A percentile compares a stretch with the other conserved stretches of the same genome.
phyloP scores from a whole-genome alignment of 30 jellyfish, hydroid and myxozoan species.

The Nemopilema nomurai region DNA sequence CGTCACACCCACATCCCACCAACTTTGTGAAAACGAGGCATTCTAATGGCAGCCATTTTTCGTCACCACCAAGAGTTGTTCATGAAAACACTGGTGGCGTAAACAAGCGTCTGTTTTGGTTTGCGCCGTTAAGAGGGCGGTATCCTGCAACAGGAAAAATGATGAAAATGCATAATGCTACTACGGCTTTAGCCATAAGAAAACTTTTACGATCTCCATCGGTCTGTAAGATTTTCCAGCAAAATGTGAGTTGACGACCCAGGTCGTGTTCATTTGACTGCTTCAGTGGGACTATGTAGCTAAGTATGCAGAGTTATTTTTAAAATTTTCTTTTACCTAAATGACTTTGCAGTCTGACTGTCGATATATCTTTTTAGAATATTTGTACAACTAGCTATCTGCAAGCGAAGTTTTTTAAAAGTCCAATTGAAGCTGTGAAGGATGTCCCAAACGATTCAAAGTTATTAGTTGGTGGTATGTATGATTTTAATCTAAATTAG shows the following conservation, averaged over 20 bases:
- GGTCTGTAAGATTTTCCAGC: background rate
- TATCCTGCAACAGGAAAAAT: background rate
- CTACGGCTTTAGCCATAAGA: background rate
- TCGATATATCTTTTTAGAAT: too few relatives aligned
- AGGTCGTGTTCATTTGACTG: too few relatives aligned
- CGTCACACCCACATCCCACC: background rate
- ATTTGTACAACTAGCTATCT: conserved; percentile 58
- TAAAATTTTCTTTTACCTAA: too few relatives aligned
- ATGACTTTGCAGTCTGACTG: too few relatives aligned
- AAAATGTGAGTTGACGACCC: background rate
- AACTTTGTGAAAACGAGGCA: background rate
- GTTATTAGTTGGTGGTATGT: conserved; percentile 87
- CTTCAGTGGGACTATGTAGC: too few relatives aligned
- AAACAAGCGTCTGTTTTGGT: background rate
- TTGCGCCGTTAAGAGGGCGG: background rate
- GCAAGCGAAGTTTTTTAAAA: conserved; percentile 43
- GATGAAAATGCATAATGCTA: background rate
- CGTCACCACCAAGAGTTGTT: background rate
- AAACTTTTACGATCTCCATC: background rate
- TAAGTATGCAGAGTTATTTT: too few relatives aligned
- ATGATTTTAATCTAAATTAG: background rate
- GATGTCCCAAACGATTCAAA: conserved; percentile 85
- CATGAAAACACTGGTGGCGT: background rate
- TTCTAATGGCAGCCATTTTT: background rate
- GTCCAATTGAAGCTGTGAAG: conserved; percentile 78